Evolutionary conservation across 2,113 vertebrate species (phyloP), one percentile per base, ranked within the genome.

Genomic region (Leptobrachium ailaonicum): DNA sequence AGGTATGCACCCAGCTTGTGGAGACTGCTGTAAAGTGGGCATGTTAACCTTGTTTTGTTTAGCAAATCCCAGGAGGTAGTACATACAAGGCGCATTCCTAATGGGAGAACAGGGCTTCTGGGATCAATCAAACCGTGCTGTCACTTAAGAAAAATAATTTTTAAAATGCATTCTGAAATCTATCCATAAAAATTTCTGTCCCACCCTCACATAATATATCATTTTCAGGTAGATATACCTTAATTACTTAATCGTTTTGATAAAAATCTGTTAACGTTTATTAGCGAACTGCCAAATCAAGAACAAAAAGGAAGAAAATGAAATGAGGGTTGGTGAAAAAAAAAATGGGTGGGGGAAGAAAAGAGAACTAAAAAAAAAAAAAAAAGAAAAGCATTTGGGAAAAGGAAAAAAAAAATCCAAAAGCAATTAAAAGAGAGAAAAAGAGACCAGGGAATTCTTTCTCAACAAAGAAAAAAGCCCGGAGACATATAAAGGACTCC

Each of bases 401-500:
- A 77, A 41, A 32, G 14, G 14, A 70, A 60, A 58, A 41, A 41
- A 58, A 62, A 40, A 45, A 7, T 60, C 41, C 40, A 2, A 69
- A 70, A 58, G 42, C 14, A 32, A 54, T 66, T 41, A 54, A 72
- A 11, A 72, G 56, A 66, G 63, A 69, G 44, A 20, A 71, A 50
- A 50, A 67, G 11, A 68, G 41, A 73, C 60, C 5, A 70, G 82
- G 76, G 32, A 45, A 74, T 45, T 74, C 68, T 83, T 81, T 77
- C 50, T 67, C 63, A 53, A 12, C 76, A 6, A 80, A 68, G 64
- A 41, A 77, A 79, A 77, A 73, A 68, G 79, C 53, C 79, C 64
- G 66, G 41, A 62, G 64, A 69, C 64, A 74, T 60, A 43, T 82
- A 53, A 77, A 85, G 41, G 88, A 82, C 92, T 90, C 90, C 92